Evolutionary conservation across 1,140 invertebrate species (phyloP).

Genomic region (Hestina assimilis): DNA sequence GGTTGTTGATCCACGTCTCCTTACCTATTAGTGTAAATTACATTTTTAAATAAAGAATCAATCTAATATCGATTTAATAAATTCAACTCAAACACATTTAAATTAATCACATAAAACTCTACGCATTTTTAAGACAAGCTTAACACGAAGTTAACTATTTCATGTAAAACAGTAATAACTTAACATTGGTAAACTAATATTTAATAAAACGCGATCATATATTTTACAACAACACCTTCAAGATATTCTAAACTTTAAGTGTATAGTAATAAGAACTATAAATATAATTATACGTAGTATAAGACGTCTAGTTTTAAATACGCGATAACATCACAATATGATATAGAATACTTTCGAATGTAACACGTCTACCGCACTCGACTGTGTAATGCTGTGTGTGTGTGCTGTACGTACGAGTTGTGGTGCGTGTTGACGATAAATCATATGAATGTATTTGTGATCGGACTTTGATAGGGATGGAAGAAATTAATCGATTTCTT

Average conservation of each 20-base stretch:
- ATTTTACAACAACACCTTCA: background rate
- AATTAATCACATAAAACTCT: no score
- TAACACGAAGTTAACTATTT: no score
- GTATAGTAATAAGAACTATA: background rate
- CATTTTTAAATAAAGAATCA: no score
- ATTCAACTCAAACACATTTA: no score
- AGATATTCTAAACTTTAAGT: background rate
- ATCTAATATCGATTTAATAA: no score
- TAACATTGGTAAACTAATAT: no score
- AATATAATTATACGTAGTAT: background rate
- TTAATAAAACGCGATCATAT: no score
- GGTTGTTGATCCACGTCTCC: no score
- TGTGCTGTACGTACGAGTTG: constrained; percentile 52
- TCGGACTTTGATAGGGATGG: constrained; percentile 38
- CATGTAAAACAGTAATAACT: no score
- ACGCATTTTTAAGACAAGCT: no score
- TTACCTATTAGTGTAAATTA: no score
- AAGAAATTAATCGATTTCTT: background rate
- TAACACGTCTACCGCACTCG: constrained; percentile 30
- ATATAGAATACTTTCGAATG: constrained; percentile 20
- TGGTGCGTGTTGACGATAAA: constrained; percentile 68
- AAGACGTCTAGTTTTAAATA: constrained; percentile 8
- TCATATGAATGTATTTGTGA: constrained; percentile 76
- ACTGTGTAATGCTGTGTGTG: constrained; percentile 44
- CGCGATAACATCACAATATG: constrained; percentile 19